Evolutionary conservation across 2,888 invertebrate genomes (phyloP).

Genomic region (Pyrocoelia pectoralis): DNA sequence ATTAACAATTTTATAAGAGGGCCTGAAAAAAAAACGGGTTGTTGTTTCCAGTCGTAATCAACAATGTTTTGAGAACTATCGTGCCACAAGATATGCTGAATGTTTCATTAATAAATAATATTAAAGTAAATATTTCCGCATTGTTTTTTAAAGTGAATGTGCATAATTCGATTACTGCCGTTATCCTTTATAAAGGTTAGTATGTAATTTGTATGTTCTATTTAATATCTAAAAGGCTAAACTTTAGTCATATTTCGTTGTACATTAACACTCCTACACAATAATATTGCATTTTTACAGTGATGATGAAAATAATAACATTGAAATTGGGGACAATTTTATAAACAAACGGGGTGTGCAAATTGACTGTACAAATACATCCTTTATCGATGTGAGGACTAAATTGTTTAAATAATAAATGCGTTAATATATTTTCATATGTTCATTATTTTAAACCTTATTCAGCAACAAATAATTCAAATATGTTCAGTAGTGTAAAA

Average conservation of each 20-base stretch:
- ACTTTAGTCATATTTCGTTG: conserved; percentile 6
- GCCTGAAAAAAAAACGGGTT: neutral
- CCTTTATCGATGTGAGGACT: conserved; percentile 57
- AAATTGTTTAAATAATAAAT: conserved; percentile 55
- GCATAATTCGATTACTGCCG: conserved; percentile 45
- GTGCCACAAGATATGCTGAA: conserved; percentile 36
- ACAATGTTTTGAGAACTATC: conserved; percentile 27
- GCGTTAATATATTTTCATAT: conserved; percentile 24
- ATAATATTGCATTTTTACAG: conserved; percentile 42
- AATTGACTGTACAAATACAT: conserved; percentile 52
- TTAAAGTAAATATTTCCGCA: conserved; percentile 36
- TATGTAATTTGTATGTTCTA: no score
- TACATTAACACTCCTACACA: conserved; percentile 10
- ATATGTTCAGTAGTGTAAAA: neutral
- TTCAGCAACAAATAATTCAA: neutral
- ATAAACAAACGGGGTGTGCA: conserved; percentile 47
- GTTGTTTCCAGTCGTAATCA: conserved; percentile 22
- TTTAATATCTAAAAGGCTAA: neutral
- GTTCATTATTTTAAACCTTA: neutral
- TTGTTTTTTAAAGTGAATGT: conserved; percentile 42
- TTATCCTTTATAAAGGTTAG: conserved; percentile 15
- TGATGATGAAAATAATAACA: conserved; percentile 15
- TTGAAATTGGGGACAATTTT: conserved; percentile 39
- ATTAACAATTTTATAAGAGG: conserved; percentile 17
- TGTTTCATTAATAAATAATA: conserved; percentile 31